These are phyloP conservation scores for Galerucella nymphaeae DNA, from an alignment of 2,888 invertebrate genomes.

Conservation along the genomic window DNA sequence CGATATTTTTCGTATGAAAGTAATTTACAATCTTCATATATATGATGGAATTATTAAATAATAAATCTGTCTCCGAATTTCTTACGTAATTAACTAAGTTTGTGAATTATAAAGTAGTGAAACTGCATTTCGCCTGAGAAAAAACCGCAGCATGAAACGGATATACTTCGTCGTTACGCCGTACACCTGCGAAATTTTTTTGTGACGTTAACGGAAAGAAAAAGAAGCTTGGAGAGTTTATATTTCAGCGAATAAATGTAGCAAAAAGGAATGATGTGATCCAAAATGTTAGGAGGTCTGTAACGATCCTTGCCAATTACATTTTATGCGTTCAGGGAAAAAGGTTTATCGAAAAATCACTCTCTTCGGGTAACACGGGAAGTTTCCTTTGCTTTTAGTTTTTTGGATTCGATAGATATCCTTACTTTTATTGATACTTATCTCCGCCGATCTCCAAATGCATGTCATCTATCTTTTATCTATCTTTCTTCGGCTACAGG, in stretches of 20 bases:
- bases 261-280: slow-evolving; percentile 15
- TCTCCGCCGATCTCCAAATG: background rate
- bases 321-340: slow-evolving; percentile 17
- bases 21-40: too few species aligned
- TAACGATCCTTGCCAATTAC: slow-evolving; percentile 22
- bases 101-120: too few species aligned
- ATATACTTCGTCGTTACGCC: background rate
- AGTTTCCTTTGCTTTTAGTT: slow-evolving; percentile 11
- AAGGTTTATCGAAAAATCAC: slow-evolving; percentile 17
- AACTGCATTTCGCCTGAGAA: too few species aligned
- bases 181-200: slow-evolving; percentile 7
- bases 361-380: background rate
- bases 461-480: background rate
- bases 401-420: slow-evolving; percentile 5
- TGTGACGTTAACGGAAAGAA: slow-evolving; percentile 5
- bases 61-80: too few species aligned
- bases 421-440: slow-evolving; percentile 21
- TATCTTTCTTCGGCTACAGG: too few species aligned
- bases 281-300: slow-evolving; percentile 16
- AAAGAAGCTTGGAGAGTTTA: slow-evolving; percentile 7
- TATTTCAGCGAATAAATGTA: slow-evolving; percentile 13
- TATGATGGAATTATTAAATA: too few species aligned
- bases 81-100: too few species aligned
- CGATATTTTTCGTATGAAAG: too few species aligned
- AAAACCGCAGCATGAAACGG: background rate